These are phyloP conservation scores for Eclectus roratus DNA, from an alignment of 2,113 vertebrate genomes.

Conservation along the genomic window DNA sequence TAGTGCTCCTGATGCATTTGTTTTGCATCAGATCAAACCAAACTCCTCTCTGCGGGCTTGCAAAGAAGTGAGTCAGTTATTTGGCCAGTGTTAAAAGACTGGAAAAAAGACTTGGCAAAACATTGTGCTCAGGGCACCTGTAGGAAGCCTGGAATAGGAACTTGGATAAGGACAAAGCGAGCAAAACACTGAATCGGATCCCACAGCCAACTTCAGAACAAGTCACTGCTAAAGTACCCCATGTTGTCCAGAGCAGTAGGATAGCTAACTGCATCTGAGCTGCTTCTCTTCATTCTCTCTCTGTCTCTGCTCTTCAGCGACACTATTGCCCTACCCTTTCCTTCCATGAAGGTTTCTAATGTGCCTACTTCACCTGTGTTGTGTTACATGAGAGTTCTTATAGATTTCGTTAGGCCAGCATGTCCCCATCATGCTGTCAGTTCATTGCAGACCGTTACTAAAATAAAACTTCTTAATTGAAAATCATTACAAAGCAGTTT, in stretches of 20 bases:
- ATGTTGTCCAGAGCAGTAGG: neutral
- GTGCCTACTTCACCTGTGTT: accelerated
- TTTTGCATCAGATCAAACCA: slow-evolving; percentile 14
- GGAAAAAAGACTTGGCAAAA: slow-evolving; percentile 7
- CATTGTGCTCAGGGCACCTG: neutral
- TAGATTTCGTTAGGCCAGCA: neutral
- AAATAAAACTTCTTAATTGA: neutral
- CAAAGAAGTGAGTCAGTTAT: neutral
- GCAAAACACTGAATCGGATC: neutral
- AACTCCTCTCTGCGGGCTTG: neutral
- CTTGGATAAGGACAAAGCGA: neutral
- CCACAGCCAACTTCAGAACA: neutral
- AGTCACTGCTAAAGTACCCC: neutral
- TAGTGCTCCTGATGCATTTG: neutral
- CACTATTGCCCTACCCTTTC: neutral
- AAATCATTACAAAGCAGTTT: neutral
- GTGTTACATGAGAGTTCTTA: neutral
- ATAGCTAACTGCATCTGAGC: neutral
- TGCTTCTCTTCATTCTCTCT: neutral
- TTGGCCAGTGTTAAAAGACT: slow-evolving; percentile 2
- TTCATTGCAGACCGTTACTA: neutral
- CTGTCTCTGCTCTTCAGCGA: neutral
- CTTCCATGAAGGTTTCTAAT: neutral
- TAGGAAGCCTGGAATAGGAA: neutral
- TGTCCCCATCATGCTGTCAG: neutral